These are phyloP conservation scores for Caerostris extrusa DNA, from an alignment of 1,140 invertebrate species.

Conservation along the genomic window DNA sequence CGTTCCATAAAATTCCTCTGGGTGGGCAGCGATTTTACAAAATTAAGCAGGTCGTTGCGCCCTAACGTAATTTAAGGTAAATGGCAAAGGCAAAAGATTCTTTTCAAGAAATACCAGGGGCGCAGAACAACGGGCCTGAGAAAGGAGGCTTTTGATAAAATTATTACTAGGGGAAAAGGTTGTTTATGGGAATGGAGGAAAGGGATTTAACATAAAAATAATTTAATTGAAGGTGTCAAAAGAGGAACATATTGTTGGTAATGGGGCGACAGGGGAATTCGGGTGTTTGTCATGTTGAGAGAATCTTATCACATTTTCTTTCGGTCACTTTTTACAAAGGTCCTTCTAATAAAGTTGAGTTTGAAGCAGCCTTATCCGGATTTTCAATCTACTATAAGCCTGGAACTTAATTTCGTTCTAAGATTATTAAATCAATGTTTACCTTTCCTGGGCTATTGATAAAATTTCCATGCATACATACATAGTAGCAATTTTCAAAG, in stretches of 20 bases:
- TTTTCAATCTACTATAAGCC: too few species aligned
- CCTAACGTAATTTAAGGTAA: constrained; percentile 51
- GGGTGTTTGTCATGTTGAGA: background rate
- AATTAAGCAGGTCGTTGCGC: constrained; percentile 8
- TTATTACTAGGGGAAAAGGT: background rate
- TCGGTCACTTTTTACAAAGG: too few species aligned
- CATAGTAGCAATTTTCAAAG: too few species aligned
- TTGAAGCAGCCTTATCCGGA: too few species aligned
- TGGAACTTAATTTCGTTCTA: too few species aligned
- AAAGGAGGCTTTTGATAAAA: constrained; percentile 21
- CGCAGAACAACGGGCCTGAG: background rate
- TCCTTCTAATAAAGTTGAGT: too few species aligned
- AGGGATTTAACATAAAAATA: background rate
- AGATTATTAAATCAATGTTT: too few species aligned
- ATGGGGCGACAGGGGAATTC: background rate
- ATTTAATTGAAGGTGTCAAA: constrained; percentile 12
- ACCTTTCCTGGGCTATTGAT: too few species aligned
- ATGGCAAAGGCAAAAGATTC: constrained; percentile 31
- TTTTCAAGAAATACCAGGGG: background rate
- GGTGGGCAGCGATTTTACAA: constrained; percentile 10
- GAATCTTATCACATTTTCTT: too few species aligned
- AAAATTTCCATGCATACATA: too few species aligned
- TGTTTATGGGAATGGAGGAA: background rate
- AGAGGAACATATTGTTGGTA: background rate
- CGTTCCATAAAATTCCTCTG: constrained; percentile 13